These are phyloP conservation scores for Harpalus rufipes DNA, from an alignment of 2,888 invertebrate species.

Conservation along the genomic window DNA sequence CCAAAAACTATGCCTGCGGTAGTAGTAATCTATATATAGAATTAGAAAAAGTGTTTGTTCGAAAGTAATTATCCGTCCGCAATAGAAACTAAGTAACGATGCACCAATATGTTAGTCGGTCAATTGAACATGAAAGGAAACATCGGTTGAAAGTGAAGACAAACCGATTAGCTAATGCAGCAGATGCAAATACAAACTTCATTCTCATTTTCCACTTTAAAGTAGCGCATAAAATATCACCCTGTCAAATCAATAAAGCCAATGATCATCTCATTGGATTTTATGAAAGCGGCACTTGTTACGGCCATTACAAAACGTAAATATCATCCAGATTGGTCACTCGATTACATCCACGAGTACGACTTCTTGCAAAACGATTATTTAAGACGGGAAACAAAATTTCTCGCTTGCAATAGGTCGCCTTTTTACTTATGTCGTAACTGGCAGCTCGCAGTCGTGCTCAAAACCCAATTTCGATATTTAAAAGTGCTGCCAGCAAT, in stretches of 20 bases:
- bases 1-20: background rate
- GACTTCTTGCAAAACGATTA: constrained; percentile 56
- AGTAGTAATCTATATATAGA: background rate
- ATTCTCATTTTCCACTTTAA: constrained; percentile 6
- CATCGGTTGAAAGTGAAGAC: constrained; percentile 34
- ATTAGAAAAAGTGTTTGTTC: background rate
- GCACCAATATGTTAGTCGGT: constrained; percentile 6
- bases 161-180: constrained; percentile 29
- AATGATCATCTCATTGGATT: constrained; percentile 32
- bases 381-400: constrained; percentile 61
- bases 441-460: constrained; percentile 22
- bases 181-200: constrained; percentile 11
- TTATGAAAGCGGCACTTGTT: constrained; percentile 43
- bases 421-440: constrained; percentile 53
- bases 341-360: constrained; percentile 46
- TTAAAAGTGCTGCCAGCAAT: constrained; percentile 7
- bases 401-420: constrained; percentile 50
- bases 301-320: constrained; percentile 49
- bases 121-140: constrained; percentile 23
- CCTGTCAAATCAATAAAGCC: constrained; percentile 48
- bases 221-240: constrained; percentile 40
- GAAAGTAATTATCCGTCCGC: background rate
- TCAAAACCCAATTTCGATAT: constrained; percentile 60
- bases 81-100: background rate
- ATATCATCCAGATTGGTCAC: constrained; percentile 53